A percentile compares a stretch with the other conserved stretches of the same genome.
phyloP scores from a whole-genome alignment of 1,140 invertebrate species.

The Tetramorium alpestre region DNA sequence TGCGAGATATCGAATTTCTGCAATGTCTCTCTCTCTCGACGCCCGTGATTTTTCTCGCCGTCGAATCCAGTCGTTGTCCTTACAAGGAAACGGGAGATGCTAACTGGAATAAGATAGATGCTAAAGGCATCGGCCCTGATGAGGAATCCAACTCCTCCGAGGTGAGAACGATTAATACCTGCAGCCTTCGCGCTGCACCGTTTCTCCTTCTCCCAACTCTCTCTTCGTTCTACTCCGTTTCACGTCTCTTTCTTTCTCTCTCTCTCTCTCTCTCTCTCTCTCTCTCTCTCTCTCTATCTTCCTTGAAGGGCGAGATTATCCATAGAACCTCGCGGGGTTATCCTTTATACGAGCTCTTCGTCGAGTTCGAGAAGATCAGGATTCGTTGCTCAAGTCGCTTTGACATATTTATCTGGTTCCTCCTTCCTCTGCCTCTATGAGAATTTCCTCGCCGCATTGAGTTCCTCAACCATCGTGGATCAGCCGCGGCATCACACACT shows the following conservation, averaged over 20 bases:
- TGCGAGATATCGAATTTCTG: slow-evolving; percentile 77
- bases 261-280: slow-evolving; percentile 37
- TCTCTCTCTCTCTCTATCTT: neutral
- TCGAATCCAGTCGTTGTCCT: slow-evolving; percentile 52
- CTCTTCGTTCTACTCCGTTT: neutral
- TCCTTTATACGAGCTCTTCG: slow-evolving; percentile 72
- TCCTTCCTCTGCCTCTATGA: slow-evolving; percentile 67
- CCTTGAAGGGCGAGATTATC: slow-evolving; percentile 70
- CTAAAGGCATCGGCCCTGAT: slow-evolving; percentile 2
- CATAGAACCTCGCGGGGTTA: slow-evolving; percentile 74
- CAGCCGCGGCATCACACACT: slow-evolving; percentile 56
- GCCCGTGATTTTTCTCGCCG: slow-evolving; percentile 60
- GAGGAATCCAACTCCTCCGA: slow-evolving; percentile 37
- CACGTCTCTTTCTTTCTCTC: slow-evolving; percentile 30
- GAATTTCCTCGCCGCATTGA: slow-evolving; percentile 70
- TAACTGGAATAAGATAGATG: slow-evolving; percentile 24
- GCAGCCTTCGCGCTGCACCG: neutral
- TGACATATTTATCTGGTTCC: slow-evolving; percentile 74
- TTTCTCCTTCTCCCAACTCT: neutral
- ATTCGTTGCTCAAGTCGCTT: slow-evolving; percentile 59
- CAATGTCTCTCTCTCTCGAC: slow-evolving; percentile 39
- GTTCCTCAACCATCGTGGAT: slow-evolving; percentile 59
- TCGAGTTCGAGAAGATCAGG: slow-evolving; percentile 50
- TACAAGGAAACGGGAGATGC: slow-evolving; percentile 11
- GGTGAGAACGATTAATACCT: slow-evolving; percentile 68